These are phyloP conservation scores for Argyresthia goedartella DNA, from an alignment of 2,888 invertebrate species.

Conservation along the genomic window DNA sequence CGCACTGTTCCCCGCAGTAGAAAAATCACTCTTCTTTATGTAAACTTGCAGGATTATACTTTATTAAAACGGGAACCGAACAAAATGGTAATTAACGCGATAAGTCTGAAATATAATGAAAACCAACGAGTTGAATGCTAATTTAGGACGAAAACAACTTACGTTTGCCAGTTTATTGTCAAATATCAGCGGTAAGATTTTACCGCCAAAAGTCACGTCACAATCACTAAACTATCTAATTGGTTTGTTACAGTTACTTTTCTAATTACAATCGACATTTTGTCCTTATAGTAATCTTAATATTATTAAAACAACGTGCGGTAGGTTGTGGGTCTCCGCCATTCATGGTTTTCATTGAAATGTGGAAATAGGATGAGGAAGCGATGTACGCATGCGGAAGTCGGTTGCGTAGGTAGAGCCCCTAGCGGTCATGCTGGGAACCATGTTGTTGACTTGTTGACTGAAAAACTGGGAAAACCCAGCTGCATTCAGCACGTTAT, in stretches of 20 bases:
- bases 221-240: slow-evolving; percentile 55
- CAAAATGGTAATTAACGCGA: too few species aligned
- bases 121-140: not conserved
- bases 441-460: not conserved
- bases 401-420: slow-evolving; percentile 20
- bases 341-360: slow-evolving; percentile 53
- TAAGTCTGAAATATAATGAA: too few species aligned
- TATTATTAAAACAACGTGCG: slow-evolving; percentile 40
- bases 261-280: slow-evolving; percentile 44
- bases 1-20: slow-evolving; percentile 9
- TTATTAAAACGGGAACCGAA: too few species aligned
- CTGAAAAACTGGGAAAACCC: slow-evolving; percentile 6
- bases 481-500: too few species aligned
- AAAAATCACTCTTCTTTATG: not conserved
- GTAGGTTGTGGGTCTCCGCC: slow-evolving; percentile 47
- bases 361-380: slow-evolving; percentile 34
- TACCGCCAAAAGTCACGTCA: slow-evolving; percentile 13
- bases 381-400: slow-evolving; percentile 49
- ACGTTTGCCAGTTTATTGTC: slow-evolving; percentile 47
- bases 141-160: slow-evolving; percentile 21
- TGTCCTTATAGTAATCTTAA: slow-evolving; percentile 49
- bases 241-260: slow-evolving; percentile 42
- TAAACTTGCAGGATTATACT: not conserved
- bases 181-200: slow-evolving; percentile 37
- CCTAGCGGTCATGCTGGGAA: slow-evolving; percentile 15